A percentile compares a stretch with the other conserved stretches of the same genome.
Conservation (phyloP, 2,797 vertebrate species). For the Manis pentadactyla region DNA sequence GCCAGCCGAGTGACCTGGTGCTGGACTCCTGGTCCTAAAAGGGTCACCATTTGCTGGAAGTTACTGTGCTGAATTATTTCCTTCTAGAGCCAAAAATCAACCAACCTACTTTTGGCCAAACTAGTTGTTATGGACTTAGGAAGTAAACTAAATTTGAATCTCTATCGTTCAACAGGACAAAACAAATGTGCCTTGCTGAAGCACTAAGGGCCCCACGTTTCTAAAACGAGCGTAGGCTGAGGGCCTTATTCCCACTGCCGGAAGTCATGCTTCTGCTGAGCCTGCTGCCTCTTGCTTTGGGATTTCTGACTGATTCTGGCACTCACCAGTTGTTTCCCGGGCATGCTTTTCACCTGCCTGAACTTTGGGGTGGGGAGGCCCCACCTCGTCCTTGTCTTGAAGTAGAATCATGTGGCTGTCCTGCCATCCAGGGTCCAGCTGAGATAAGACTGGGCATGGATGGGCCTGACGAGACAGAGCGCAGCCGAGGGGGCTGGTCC, state of each 20-base stretch:
- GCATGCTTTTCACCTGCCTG: neutral
- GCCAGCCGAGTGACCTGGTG: neutral
- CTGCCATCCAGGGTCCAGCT: accelerated
- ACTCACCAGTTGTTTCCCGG: accelerated
- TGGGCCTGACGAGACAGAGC: accelerated
- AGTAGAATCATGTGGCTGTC: neutral
- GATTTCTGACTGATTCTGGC: neutral
- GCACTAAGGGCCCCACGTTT: accelerated
- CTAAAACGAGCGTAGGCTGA: too few relatives aligned
- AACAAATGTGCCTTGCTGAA: neutral
- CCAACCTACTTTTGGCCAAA: neutral
- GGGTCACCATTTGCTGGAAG: neutral
- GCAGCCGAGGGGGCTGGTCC: accelerated
- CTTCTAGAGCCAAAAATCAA: neutral
- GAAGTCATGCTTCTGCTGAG: too few relatives aligned
- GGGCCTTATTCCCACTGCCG: too few relatives aligned
- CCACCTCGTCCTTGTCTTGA: neutral
- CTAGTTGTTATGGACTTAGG: neutral
- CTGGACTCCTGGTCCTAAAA: neutral
- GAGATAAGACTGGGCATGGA: accelerated
- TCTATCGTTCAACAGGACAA: neutral
- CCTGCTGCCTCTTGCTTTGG: neutral
- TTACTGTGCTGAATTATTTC: too few relatives aligned
- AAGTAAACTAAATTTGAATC: neutral
- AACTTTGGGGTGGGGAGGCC: neutral